Percentiles rank a stretch among this genome's conserved stretches.
These are phyloP conservation scores for Ferrisia virgata DNA, from an alignment of 2,888 invertebrate species.

Conservation along the genomic window DNA sequence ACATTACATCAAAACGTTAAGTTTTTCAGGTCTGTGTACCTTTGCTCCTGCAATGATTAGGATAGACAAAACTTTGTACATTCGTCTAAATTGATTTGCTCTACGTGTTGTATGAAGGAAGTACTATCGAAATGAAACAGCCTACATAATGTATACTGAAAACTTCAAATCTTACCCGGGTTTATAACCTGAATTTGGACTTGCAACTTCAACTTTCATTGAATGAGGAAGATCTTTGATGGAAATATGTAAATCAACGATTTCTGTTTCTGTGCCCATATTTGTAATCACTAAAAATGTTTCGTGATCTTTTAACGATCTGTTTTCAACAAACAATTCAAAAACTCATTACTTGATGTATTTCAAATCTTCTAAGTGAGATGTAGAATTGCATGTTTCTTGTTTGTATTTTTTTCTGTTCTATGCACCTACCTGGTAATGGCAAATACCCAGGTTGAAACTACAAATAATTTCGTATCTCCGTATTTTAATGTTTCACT, in stretches of 20 bases:
- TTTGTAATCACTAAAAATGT: slow-evolving; percentile 42
- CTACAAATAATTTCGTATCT: background rate
- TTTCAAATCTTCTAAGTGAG: too few species aligned
- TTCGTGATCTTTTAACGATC: background rate
- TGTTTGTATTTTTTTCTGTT: background rate
- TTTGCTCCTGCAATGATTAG: too few species aligned
- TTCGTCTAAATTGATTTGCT: too few species aligned
- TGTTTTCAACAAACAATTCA: too few species aligned
- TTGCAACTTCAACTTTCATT: slow-evolving; percentile 53
- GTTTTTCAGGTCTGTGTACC: too few species aligned
- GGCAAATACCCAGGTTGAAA: background rate
- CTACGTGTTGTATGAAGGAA: too few species aligned
- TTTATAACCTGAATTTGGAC: slow-evolving; percentile 53
- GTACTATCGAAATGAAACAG: too few species aligned
- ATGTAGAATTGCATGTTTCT: too few species aligned
- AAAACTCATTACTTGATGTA: too few species aligned
- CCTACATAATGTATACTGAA: too few species aligned
- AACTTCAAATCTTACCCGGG: slow-evolving; percentile 52
- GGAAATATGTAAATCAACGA: slow-evolving; percentile 53
- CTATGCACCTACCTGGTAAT: background rate
- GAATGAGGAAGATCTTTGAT: slow-evolving; percentile 51
- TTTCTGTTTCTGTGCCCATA: slow-evolving; percentile 50
- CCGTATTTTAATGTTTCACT: background rate
- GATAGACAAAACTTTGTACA: too few species aligned
- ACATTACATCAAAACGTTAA: too few species aligned